Base-by-base conservation (phyloP, 92 coral and sea anemone species). In the Zoanthus solanderi region DNA sequence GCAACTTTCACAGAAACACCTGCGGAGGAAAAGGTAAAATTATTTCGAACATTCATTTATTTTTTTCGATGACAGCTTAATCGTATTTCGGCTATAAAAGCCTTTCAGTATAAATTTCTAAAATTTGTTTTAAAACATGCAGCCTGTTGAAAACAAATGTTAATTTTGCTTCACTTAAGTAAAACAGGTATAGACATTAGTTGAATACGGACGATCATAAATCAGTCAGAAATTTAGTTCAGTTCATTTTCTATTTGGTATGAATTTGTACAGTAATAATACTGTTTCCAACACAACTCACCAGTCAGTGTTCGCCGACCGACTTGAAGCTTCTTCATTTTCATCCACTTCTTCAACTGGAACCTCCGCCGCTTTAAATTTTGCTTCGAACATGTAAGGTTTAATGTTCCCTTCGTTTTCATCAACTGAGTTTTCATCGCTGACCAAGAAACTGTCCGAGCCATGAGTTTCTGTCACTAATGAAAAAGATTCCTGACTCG, bases 391-490 rank as follows among this genome's bases (percentile, higher is more conserved):
- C 28, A 11, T 74, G 78, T 74, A 74, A 1, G 58, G 78, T 45
- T 42, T 5, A 74, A 74, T 45, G 6, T 5, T 9, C 11, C 56
- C 78, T 6, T 14, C 58, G 58, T 74, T 46, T 42, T 74, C 78
- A 45, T 15, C 54, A 23, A 42, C 58, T 7, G 57, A 74, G n/a
- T 58, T 74, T 72, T 72, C 76, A 31, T 31, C 48, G 23, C 46
- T 8, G 50, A 31, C 76, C 48, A 5, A 18, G 9, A 72, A 72
- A 72, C 23, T 72, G 76, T 72, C 76, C 12, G 76, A 72, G 14
- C 76, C 76, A 72, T 42, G 16, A 72, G 76, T 30, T 72, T 72
- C 78, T 42, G 78, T 31, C 56, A 10, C 78, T 14, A 58, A 74
- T 15, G 28, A 45, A 6, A 7, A 12, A 42, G 0, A 12, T 44